Base-by-base conservation (phyloP, 2,113 vertebrate genomes). In the Leiothrix lutea region DNA sequence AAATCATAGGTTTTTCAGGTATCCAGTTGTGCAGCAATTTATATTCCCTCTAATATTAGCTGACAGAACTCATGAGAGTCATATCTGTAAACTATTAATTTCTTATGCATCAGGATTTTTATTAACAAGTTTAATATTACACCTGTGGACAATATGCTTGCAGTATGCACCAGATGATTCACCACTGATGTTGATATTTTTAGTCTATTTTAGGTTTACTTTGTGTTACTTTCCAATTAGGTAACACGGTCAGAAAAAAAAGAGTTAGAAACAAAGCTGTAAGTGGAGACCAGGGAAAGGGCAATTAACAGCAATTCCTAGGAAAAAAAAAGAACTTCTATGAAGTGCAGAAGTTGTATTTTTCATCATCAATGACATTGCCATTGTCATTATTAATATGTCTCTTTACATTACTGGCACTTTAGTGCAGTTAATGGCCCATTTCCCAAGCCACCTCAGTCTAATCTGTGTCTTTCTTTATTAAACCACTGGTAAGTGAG, bases 351-450 rank as follows among this genome's bases (percentile, higher is more conserved):
- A 86, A 94, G 69, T 95, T 92, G 50, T 86, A 82, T 96, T 97
- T 97, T 90, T 96, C 81, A 94, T 83, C 66, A 96, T 45, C 71
- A 92, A 18, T 97, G 96, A 95, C 96, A 98, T 65, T 95, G 95
- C 69, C 73, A 44, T 54, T 97, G 97, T 96, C 96, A 88, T 96
- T 70, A 95, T 95, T 97, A 92, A 97, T 97, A 85, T 56, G 42
- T 96, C 96, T 96, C 60, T 35, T 54, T 70, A 74, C 50, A 96
- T 97, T 97, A 95, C n/a, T 75, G 64, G 92, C 47, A 91, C 62
- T 96, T 95, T n/a, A 95, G 74, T 77, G 83, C n/a, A 86, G 80
- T 92, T 98, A 98, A 97, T 72, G 94, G 94, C 74, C 78, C 93
- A 58, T 96, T 97, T 94, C 92, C 94, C 54, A 77, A 64, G 86